phyloP scores from a whole-genome alignment of 1,140 invertebrate species.

The Artemia franciscana region DNA sequence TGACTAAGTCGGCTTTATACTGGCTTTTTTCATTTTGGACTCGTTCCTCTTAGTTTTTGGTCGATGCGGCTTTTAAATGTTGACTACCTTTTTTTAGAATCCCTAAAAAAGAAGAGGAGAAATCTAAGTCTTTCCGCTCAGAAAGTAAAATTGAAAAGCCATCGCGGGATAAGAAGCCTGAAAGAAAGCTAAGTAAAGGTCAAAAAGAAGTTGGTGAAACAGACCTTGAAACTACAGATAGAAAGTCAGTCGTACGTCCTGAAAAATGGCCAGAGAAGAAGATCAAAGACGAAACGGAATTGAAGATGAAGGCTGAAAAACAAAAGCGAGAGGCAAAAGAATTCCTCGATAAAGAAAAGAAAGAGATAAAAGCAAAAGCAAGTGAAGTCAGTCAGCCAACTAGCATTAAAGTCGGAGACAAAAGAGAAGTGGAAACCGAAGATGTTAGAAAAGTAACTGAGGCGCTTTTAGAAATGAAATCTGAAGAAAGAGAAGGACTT shows the following conservation, averaged over 20 bases:
- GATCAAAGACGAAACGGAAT: neutral
- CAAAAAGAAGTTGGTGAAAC: neutral
- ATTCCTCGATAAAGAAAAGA: too few species aligned
- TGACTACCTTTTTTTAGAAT: too few species aligned
- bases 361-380: neutral
- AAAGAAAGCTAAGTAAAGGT: neutral
- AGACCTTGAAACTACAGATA: neutral
- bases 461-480: neutral
- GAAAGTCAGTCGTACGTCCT: neutral
- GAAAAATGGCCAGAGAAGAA: neutral
- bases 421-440: neutral
- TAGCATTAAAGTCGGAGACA: neutral
- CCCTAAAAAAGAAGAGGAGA: too few species aligned
- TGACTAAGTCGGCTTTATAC: too few species aligned
- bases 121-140: too few species aligned
- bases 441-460: neutral
- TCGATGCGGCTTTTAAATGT: too few species aligned
- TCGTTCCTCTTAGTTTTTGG: too few species aligned
- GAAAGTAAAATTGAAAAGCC: too few species aligned
- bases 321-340: neutral
- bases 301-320: neutral
- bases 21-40: too few species aligned
- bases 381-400: neutral
- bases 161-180: neutral
- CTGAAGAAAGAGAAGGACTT: neutral